Base-by-base conservation (phyloP, 2,888 invertebrate genomes). In the Tethea ocularis region DNA sequence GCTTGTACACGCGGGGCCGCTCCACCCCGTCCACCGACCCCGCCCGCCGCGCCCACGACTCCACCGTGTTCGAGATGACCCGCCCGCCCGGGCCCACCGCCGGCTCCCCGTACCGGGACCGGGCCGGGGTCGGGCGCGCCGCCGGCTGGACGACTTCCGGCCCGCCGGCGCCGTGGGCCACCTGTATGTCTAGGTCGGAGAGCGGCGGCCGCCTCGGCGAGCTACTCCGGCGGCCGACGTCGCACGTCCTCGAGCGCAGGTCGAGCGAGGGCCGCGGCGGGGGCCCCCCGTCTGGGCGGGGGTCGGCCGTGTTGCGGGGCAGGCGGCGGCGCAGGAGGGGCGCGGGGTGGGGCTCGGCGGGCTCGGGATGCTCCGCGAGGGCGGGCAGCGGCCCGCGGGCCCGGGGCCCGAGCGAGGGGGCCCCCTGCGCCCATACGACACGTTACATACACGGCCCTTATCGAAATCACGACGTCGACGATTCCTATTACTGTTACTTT, bases 41-140 rank as follows among this genome's bases (percentile, higher is more conserved):
- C 10, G 95, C 93, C 52, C 92, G 92, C 69, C 87, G 86, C 54
- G 94, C 91, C 95, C 95, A 95, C 51, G 93, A 88, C 74, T 95
- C 95, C 56, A 95, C 95, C 10, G 95, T 95, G 75, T 94, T 93
- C 57, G 93, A 93, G 71, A 95, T 94, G 63, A 95, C 88, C 51
- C 78, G 73, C 2, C 82, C 67, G 93, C 93, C 76, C 91, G 94
- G 66, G 67, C 29, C 61, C 20, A 56, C 62, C 57, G 59, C 60
- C 23, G 33, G 11, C 52, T 62, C 29, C 57, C 62, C 56, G 51
- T 69, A 66, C 57, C 63, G 58, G 41, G 84, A 33, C 81, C 80
- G 61, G 80, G 52, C 55, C 57, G 64, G 58, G 46, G 84, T 36
- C 81, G 80, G 61, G 80, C 53, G 56, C 6, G 63, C 56, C 38